Conservation (phyloP, 2,888 invertebrate species). For the Anoplius nigerrimus region DNA sequence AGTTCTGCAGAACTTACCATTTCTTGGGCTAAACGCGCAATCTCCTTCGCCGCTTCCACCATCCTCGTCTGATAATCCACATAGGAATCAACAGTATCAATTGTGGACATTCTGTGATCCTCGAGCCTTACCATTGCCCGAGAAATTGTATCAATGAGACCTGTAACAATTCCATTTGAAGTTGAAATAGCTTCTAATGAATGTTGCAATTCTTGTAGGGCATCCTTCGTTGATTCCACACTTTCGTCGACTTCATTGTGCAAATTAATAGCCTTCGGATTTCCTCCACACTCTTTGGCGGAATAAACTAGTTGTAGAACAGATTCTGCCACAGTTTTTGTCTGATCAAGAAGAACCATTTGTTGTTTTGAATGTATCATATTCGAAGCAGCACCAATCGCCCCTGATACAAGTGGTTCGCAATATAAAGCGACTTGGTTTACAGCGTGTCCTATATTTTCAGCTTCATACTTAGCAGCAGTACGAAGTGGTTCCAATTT, state of each 20-base stretch:
- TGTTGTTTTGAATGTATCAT: conserved; percentile 92
- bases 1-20: conserved; percentile 80
- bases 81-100: conserved; percentile 85
- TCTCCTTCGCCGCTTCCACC: conserved; percentile 96
- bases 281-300: conserved; percentile 93
- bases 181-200: conserved; percentile 90
- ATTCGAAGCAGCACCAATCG: conserved; percentile 92
- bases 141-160: conserved; percentile 92
- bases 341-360: conserved; percentile 90
- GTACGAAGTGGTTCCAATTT: conserved; percentile 89
- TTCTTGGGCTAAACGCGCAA: conserved; percentile 93
- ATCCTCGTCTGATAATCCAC: conserved; percentile 98
- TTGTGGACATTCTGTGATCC: conserved; percentile 83
- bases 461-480: conserved; percentile 93
- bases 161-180: conserved; percentile 92
- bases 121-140: conserved; percentile 89
- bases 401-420: conserved; percentile 89
- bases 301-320: conserved; percentile 89
- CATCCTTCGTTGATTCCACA: conserved; percentile 85
- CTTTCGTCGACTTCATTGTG: conserved; percentile 92
- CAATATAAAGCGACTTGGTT: conserved; percentile 86
- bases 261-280: conserved; percentile 89
- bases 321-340: conserved; percentile 96
- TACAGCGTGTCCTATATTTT: conserved; percentile 93
- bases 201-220: conserved; percentile 87